Evolutionary conservation across 1,140 invertebrate genomes (phyloP).

Genomic region (Piezodorus guildinii): DNA sequence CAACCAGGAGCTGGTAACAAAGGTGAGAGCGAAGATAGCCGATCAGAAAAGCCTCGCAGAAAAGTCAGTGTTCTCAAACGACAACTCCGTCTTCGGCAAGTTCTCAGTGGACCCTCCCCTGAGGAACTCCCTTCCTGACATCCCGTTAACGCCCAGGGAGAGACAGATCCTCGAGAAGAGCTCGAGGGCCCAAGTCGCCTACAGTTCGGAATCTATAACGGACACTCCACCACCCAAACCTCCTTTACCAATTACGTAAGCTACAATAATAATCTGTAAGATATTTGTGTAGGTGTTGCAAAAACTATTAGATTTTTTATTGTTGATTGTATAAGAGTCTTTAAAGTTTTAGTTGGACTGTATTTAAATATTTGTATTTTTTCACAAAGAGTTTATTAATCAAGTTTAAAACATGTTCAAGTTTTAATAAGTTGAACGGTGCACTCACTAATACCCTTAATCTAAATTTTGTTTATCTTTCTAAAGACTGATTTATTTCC

Average conservation of each 20-base stretch:
- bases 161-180: slow-evolving; percentile 53
- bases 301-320: too few relatives aligned
- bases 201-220: slow-evolving; percentile 29
- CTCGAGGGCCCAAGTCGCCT: slow-evolving; percentile 32
- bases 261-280: neutral
- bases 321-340: too few relatives aligned
- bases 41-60: neutral
- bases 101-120: slow-evolving; percentile 34
- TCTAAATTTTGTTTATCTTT: too few relatives aligned
- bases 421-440: too few relatives aligned
- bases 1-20: neutral
- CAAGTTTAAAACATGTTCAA: too few relatives aligned
- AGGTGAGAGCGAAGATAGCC: slow-evolving; percentile 10
- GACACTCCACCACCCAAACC: slow-evolving; percentile 73
- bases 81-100: neutral
- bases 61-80: neutral
- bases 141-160: slow-evolving; percentile 65
- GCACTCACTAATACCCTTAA: too few relatives aligned
- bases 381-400: too few relatives aligned
- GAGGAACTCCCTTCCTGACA: slow-evolving; percentile 63
- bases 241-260: slow-evolving; percentile 60
- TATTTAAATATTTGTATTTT: too few relatives aligned
- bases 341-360: too few relatives aligned
- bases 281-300: too few relatives aligned
- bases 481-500: too few relatives aligned